Evolutionary conservation across 2,888 invertebrate species (phyloP), one percentile per base, ranked within the genome.

Genomic region (Ophion obscuratus): DNA sequence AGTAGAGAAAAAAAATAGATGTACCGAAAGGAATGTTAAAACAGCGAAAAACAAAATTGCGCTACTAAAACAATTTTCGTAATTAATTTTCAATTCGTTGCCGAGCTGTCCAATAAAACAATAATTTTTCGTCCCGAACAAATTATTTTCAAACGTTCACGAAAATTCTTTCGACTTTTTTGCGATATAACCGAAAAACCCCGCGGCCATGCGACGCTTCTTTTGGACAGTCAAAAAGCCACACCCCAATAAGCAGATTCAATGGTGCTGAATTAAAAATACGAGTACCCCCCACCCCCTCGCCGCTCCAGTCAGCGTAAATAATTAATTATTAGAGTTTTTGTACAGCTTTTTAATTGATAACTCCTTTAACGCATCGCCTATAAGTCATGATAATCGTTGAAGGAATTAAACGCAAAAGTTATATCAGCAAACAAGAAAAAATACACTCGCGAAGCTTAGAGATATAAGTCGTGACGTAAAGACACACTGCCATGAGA

Each of bases 341-440:
- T 91, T 93, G 93, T 93, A 93, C 93, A 93, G 93, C 93, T 93
- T 93, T 88, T 92, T 91, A 90, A 92, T 91, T 77, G 83, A 87
- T 86, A 85, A 64, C 84, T 87, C 79, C 87, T 92, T 88, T 92
- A 92, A 90, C 89, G 90, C 91, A 89, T 91, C 88, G 88, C 86
- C 87, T 68, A 78, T 89, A 92, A 91, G 90, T 91, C 90, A 91
- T 89, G 86, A 83, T 89, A 89, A 91, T 87, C 73, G 64, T 78
- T 88, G 74, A 36, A 73, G 67, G 27, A 70, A 77, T 71, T 67
- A 40, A 70, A 53, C 27, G 89, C 85, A 87, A 31, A 82, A 83
- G 85, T 89, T 87, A 84, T 1, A 47, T 44, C 67, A 14, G 53
- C 31, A 78, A 47, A 62, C 70, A 66, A 77, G 47, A 74, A 66